Percentiles rank a stretch among this genome's conserved stretches.
phyloP scores from a whole-genome alignment of 2,797 vertebrate species.

The Macropus fuliginosus region DNA sequence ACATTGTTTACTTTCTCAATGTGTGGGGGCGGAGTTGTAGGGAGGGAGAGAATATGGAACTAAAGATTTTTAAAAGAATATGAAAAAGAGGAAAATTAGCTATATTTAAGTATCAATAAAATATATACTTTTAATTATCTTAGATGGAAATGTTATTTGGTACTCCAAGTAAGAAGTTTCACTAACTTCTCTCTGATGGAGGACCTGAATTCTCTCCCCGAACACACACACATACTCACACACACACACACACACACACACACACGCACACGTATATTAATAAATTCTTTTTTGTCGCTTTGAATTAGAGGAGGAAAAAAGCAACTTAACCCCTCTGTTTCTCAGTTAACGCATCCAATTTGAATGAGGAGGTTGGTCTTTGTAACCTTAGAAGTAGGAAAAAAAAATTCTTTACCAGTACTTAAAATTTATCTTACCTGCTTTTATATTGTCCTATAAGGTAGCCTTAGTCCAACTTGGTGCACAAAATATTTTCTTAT shows the following conservation, averaged over 20 bases:
- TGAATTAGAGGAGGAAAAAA: neutral
- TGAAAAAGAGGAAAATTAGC: neutral
- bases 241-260: no score
- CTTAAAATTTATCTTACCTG: neutral
- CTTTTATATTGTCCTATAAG: neutral
- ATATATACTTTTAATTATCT: neutral
- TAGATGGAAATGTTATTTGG: neutral
- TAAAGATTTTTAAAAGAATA: neutral
- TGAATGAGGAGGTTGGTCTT: neutral
- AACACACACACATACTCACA: no score
- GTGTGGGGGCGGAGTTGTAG: neutral
- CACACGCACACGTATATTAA: no score
- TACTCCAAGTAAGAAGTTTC: neutral
- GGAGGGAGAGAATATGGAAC: neutral
- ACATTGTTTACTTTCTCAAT: neutral
- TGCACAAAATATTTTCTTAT: neutral
- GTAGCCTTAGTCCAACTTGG: neutral
- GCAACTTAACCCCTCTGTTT: neutral
- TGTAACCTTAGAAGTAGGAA: neutral
- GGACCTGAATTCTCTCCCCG: neutral
- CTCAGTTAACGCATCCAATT: neutral
- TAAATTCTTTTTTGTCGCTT: neutral
- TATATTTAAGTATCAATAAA: neutral
- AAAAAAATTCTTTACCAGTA: neutral
- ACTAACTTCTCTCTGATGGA: neutral